phyloP scores from a whole-genome alignment of 1,140 invertebrate genomes.

The Fopius arisanus region DNA sequence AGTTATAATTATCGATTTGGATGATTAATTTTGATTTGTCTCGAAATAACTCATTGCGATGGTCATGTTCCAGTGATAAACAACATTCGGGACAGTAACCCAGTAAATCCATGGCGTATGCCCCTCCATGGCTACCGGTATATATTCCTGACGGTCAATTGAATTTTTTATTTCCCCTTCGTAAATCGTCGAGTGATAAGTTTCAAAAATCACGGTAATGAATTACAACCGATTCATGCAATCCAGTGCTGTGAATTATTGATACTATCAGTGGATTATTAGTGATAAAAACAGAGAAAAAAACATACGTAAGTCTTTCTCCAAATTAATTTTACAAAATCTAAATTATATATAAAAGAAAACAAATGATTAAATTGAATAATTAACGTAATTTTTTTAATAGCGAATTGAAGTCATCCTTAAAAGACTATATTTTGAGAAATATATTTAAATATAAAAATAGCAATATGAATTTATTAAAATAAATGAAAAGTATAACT shows the following conservation, averaged over 20 bases:
- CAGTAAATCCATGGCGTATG: constrained; percentile 29
- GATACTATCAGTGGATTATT: neutral
- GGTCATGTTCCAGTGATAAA: constrained; percentile 11
- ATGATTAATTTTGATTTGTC: neutral
- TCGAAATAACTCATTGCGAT: too few species aligned
- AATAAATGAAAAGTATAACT: too few species aligned
- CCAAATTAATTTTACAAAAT: neutral
- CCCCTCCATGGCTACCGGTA: constrained; percentile 24
- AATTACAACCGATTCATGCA: neutral
- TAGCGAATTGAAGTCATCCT: too few species aligned
- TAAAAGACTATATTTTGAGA: too few species aligned
- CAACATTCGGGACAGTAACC: constrained; percentile 36
- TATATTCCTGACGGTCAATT: constrained; percentile 34
- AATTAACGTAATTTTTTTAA: too few species aligned
- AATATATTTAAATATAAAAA: too few species aligned
- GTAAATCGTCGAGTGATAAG: neutral
- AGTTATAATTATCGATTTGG: too few species aligned
- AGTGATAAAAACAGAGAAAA: neutral
- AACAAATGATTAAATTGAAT: too few species aligned
- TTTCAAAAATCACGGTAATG: too few species aligned
- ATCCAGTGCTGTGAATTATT: neutral
- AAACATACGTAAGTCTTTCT: neutral
- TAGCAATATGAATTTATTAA: too few species aligned
- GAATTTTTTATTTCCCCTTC: constrained; percentile 35
- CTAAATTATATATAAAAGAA: too few species aligned